Evolutionary conservation across 2,888 invertebrate genomes (phyloP).

Genomic region (Stenodema calcarata): DNA sequence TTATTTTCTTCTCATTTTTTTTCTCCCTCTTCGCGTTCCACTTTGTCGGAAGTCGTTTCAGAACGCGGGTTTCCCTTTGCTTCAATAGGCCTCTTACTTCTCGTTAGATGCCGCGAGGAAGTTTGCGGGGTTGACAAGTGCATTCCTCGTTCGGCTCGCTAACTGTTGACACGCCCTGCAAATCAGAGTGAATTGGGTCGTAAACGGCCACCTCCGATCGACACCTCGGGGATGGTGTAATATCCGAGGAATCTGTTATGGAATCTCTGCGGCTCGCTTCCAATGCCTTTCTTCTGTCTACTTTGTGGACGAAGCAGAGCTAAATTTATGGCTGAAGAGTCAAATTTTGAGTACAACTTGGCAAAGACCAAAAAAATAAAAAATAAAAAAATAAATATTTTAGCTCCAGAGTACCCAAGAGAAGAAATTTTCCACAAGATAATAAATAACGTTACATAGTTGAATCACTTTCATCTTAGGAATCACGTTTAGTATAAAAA

Average conservation of each 20-base stretch:
- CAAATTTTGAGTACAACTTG: background rate
- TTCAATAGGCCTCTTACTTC: background rate
- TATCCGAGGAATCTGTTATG: background rate
- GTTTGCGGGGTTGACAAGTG: conserved; percentile 17
- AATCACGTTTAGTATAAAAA: too few relatives aligned
- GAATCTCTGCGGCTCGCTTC: background rate
- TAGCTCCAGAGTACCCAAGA: too few relatives aligned
- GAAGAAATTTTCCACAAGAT: too few relatives aligned
- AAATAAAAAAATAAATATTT: too few relatives aligned
- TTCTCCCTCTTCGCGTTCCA: background rate
- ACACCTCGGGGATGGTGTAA: background rate
- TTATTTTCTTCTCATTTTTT: background rate
- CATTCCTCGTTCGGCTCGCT: conserved; percentile 7
- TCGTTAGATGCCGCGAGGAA: background rate
- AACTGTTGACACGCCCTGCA: conserved; percentile 36
- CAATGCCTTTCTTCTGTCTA: background rate
- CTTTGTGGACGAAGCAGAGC: background rate
- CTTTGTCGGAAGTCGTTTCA: conserved; percentile 16
- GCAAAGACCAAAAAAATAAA: background rate
- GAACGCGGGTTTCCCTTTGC: background rate
- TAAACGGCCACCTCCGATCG: background rate
- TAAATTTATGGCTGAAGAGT: background rate
- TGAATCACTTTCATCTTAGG: too few relatives aligned
- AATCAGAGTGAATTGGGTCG: background rate
- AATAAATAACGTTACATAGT: too few relatives aligned